These are phyloP conservation scores for Scolopax bukidnonensis DNA, from an alignment of 2,797 vertebrate genomes.

Conservation along the genomic window DNA sequence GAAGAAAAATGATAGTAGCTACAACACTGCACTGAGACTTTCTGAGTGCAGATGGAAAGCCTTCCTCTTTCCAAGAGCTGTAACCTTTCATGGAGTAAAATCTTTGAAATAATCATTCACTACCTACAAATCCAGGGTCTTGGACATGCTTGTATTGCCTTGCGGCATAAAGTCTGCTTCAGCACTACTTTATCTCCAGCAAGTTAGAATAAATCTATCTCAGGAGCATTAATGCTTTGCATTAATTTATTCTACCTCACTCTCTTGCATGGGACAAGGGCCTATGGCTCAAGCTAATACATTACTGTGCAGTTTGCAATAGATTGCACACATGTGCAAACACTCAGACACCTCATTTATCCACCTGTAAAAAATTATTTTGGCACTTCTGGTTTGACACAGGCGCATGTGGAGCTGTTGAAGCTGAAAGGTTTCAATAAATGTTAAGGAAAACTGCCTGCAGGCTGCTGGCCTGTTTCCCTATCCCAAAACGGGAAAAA, in stretches of 20 bases:
- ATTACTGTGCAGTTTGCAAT: not conserved
- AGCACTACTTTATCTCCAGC: not conserved
- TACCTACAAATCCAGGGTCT: not conserved
- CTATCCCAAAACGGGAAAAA: not conserved
- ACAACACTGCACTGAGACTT: not conserved
- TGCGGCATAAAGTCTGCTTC: not conserved
- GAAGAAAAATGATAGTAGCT: not conserved
- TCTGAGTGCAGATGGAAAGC: not conserved
- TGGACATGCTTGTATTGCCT: not conserved
- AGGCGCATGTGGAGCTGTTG: not conserved
- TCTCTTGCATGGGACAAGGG: not conserved
- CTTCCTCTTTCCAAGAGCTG: not conserved
- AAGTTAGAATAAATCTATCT: not conserved
- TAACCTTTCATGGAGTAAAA: not conserved
- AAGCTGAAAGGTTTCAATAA: not conserved
- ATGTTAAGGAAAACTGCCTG: not conserved
- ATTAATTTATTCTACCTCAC: not conserved
- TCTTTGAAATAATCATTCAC: not conserved
- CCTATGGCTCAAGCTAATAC: not conserved
- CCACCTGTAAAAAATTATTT: not conserved
- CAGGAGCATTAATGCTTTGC: not conserved
- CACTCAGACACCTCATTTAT: constrained; percentile 11
- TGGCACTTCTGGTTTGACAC: not conserved
- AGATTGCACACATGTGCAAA: not conserved
- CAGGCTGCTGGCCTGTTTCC: not conserved